Evolutionary conservation across 2,113 vertebrate species (phyloP).

Genomic region (Ursus arctos): DNA sequence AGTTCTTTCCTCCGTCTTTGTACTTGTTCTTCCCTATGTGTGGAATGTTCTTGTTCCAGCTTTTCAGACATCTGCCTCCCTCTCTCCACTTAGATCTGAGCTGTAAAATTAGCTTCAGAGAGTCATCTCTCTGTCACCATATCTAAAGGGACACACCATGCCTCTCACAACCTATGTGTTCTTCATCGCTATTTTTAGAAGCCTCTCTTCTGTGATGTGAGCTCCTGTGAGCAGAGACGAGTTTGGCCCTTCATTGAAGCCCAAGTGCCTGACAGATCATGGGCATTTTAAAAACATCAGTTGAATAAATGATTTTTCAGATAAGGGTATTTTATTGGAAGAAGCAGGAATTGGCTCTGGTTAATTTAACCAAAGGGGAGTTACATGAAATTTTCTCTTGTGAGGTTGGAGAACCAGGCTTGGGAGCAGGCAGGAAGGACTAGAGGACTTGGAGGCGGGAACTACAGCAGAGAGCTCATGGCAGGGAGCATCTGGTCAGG

Average conservation of each 20-base stretch:
- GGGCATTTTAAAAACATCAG: not conserved
- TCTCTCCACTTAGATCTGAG: not conserved
- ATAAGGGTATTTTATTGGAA: not conserved
- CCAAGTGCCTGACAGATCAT: not conserved
- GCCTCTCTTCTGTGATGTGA: not conserved
- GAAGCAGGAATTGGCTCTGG: not conserved
- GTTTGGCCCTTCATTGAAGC: not conserved
- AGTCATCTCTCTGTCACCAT: not conserved
- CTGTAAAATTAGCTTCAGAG: not conserved
- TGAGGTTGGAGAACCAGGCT: not conserved
- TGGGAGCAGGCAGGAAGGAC: not conserved
- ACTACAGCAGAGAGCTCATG: accelerated
- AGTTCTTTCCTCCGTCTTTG: not conserved
- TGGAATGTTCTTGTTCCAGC: not conserved
- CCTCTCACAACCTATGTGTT: not conserved
- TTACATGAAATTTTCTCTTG: not conserved
- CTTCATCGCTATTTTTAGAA: not conserved
- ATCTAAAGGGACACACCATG: not conserved
- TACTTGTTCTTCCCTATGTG: not conserved
- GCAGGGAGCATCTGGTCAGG: not conserved
- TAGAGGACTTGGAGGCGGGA: not conserved
- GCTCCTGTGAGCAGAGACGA: not conserved
- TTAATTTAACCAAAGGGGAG: not conserved
- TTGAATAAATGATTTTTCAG: not conserved
- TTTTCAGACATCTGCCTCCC: not conserved